Conservation (phyloP, 2,113 vertebrate genomes). For the Agapornis roseicollis region DNA sequence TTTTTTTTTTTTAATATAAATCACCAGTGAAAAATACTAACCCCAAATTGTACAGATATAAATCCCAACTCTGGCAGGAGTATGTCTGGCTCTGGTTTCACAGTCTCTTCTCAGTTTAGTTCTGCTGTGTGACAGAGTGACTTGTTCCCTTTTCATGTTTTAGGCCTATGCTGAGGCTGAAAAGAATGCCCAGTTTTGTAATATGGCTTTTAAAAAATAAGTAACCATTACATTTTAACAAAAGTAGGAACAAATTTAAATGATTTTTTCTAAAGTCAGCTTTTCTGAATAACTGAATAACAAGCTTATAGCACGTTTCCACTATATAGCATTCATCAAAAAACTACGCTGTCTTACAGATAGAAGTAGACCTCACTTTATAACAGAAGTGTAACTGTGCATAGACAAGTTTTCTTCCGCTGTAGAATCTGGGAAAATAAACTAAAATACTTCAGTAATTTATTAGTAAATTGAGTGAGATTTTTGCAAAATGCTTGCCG, state of each 20-base stretch:
- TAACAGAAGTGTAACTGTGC: not conserved
- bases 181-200: not conserved
- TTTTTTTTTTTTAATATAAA: not conserved
- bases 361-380: not conserved
- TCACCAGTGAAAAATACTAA: not conserved
- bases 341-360: fast-evolving
- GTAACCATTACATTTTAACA: not conserved
- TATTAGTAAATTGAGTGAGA: not conserved
- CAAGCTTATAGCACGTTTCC: not conserved
- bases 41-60: not conserved
- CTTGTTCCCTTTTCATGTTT: not conserved
- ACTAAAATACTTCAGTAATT: not conserved
- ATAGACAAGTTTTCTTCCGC: not conserved
- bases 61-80: fast-evolving
- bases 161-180: not conserved
- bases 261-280: not conserved
- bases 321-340: not conserved
- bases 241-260: not conserved
- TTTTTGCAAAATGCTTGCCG: not conserved
- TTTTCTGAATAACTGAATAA: not conserved
- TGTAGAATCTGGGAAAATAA: not conserved
- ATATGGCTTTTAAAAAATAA: not conserved
- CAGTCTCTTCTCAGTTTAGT: not conserved
- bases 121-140: not conserved
- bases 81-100: not conserved